These are phyloP conservation scores for Scolopax bukidnonensis DNA, from an alignment of 2,797 vertebrate species.

Conservation along the genomic window DNA sequence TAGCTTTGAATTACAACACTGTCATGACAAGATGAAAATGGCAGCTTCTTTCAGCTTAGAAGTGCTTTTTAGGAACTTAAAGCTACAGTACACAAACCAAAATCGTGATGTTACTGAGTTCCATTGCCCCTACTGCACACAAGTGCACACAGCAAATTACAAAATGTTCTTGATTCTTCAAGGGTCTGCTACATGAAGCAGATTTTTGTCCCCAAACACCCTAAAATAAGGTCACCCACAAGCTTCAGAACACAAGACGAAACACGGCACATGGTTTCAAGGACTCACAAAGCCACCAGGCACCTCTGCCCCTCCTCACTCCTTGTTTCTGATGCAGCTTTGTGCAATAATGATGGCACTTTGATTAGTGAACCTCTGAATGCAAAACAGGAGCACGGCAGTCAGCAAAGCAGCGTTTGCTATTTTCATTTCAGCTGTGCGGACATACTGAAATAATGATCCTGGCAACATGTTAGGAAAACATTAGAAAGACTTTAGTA, in stretches of 20 bases:
- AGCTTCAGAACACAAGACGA: background rate
- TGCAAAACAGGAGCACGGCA: background rate
- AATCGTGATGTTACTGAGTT: background rate
- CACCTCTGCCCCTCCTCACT: background rate
- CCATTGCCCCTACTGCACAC: background rate
- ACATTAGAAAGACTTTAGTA: conserved; percentile 80
- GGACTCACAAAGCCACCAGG: background rate
- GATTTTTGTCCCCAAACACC: background rate
- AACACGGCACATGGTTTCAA: background rate
- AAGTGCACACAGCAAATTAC: background rate
- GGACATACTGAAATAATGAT: conserved; percentile 76
- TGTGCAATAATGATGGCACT: background rate
- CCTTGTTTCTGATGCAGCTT: background rate
- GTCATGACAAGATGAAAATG: background rate
- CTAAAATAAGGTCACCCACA: background rate
- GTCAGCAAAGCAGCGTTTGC: background rate
- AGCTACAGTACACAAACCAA: background rate
- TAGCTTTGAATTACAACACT: background rate
- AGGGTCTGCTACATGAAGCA: background rate
- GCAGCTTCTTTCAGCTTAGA: background rate
- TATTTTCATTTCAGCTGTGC: conserved; percentile 27
- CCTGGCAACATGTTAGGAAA: conserved; percentile 75
- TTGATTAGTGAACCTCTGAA: background rate
- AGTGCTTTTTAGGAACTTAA: background rate
- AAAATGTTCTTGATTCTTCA: background rate